Conservation (phyloP, 2,113 vertebrate species). For the Microcebus tavaratra region DNA sequence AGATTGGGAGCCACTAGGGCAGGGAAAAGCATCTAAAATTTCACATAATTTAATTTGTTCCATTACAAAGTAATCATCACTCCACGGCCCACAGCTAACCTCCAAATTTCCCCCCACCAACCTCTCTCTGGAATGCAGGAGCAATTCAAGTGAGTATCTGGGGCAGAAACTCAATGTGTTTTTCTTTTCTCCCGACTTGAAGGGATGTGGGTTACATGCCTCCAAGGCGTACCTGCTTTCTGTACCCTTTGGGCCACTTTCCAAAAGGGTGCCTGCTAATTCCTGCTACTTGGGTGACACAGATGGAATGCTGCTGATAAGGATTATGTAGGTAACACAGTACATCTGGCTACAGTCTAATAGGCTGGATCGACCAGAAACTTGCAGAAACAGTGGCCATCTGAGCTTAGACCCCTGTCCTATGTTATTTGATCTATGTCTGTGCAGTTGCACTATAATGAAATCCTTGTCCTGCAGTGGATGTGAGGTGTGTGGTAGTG, state of each 20-base stretch:
- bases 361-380: constrained; percentile 38
- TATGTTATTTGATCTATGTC: constrained; percentile 52
- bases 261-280: constrained; percentile 52
- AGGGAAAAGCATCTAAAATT: constrained; percentile 84
- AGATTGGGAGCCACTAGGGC: constrained; percentile 82
- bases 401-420: constrained; percentile 62
- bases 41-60: constrained; percentile 88
- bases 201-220: constrained; percentile 41
- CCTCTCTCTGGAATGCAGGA: constrained; percentile 76
- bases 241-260: constrained; percentile 51
- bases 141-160: constrained; percentile 62
- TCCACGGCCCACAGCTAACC: constrained; percentile 79
- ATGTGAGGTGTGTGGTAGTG: not conserved
- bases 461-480: constrained; percentile 62
- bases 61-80: constrained; percentile 84
- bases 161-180: constrained; percentile 57
- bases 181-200: constrained; percentile 64
- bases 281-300: constrained; percentile 73
- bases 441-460: constrained; percentile 53
- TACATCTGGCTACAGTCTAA: not conserved
- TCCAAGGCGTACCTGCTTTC: constrained; percentile 64
- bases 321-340: constrained; percentile 56
- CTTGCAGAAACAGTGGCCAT: constrained; percentile 44
- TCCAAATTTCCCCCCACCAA: constrained; percentile 67
- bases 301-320: constrained; percentile 67